These are phyloP conservation scores for Toxotes chatareus DNA, from an alignment of 2,113 vertebrate genomes.

Conservation along the genomic window DNA sequence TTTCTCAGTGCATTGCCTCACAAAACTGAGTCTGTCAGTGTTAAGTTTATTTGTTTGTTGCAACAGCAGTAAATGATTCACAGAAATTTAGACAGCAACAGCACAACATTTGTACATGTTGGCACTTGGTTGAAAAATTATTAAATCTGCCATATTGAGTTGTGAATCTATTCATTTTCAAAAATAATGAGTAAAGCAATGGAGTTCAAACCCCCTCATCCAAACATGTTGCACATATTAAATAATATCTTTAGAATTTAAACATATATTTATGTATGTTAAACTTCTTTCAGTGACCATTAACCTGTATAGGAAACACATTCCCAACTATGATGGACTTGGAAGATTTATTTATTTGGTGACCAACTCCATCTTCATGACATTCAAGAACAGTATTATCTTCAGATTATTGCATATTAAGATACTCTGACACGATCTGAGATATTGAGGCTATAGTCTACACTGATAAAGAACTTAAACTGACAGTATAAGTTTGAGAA, in stretches of 20 bases:
- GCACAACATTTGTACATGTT: background rate
- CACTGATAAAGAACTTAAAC: background rate
- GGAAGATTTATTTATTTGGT: conserved; percentile 53
- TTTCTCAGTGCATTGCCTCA: background rate
- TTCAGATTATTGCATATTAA: conserved; percentile 61
- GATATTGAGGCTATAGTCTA: conserved; percentile 12
- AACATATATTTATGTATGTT: too few species aligned
- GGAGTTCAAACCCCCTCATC: background rate
- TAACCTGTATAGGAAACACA: background rate
- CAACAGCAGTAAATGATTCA: conserved; percentile 38
- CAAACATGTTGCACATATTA: background rate
- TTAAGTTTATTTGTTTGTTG: conserved; percentile 6
- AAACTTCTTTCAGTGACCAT: too few species aligned
- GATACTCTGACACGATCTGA: conserved; percentile 34
- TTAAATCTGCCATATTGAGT: background rate
- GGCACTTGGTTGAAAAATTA: background rate
- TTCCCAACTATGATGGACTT: background rate
- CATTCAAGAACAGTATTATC: conserved; percentile 53
- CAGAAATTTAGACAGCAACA: background rate
- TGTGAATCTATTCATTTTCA: background rate
- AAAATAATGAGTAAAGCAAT: background rate
- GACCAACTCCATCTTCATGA: conserved; percentile 41
- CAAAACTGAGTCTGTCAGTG: background rate
- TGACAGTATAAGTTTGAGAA: background rate
- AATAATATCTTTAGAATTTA: background rate